Evolutionary conservation across 2,113 vertebrate species (phyloP).

Genomic region (Ia io): DNA sequence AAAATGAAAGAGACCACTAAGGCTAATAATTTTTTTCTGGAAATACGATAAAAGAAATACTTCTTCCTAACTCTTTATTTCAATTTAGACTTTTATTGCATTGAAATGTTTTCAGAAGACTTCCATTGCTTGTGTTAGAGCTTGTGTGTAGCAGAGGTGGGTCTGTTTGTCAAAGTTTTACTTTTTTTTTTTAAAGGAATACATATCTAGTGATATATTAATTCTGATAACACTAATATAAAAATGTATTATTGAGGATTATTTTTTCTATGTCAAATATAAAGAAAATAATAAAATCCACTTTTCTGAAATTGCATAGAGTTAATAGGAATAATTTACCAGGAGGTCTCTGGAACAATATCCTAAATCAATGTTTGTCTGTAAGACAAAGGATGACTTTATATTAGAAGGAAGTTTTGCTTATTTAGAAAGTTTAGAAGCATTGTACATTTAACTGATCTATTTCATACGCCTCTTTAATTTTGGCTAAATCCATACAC

Average conservation of each 20-base stretch:
- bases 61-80: conserved; percentile 16
- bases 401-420: background rate
- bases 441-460: background rate
- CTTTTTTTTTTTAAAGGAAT: background rate
- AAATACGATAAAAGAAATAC: conserved; percentile 13
- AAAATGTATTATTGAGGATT: background rate
- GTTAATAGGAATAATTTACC: background rate
- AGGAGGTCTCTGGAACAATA: background rate
- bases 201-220: background rate
- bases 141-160: background rate
- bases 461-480: background rate
- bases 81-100: background rate
- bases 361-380: background rate
- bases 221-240: background rate
- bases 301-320: background rate
- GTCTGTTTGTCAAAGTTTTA: background rate
- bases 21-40: background rate
- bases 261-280: background rate
- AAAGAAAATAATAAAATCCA: background rate
- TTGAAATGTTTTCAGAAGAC: background rate
- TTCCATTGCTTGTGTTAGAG: background rate
- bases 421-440: background rate
- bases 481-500: background rate
- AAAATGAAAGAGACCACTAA: conserved; percentile 21
- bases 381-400: background rate